Conservation (phyloP, 2,113 vertebrate genomes). For the Petrocephalus microphthalmus region DNA sequence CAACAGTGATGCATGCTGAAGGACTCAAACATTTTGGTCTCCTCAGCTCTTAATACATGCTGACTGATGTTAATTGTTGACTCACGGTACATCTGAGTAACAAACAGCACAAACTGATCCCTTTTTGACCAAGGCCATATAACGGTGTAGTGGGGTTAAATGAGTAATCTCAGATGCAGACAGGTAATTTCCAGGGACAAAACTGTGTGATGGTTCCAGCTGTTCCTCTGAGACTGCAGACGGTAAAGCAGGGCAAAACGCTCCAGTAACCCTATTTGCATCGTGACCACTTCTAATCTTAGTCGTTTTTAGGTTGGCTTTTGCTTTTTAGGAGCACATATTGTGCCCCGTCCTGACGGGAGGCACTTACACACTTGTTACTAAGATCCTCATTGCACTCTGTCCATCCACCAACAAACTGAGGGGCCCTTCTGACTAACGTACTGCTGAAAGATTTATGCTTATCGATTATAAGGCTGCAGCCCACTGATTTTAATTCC, state of each 20-base stretch:
- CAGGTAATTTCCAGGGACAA: background rate
- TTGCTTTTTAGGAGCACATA: background rate
- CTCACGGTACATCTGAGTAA: background rate
- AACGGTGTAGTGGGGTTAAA: background rate
- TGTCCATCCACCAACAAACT: background rate
- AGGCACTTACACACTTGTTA: background rate
- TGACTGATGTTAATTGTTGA: background rate
- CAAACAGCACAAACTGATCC: background rate
- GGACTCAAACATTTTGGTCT: background rate
- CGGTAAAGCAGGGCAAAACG: background rate
- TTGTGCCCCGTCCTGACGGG: background rate
- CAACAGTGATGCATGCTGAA: background rate
- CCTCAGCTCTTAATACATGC: background rate
- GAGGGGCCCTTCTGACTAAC: background rate
- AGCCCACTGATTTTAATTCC: background rate
- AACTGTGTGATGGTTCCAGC: background rate
- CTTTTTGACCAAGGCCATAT: background rate
- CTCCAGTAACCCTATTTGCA: background rate
- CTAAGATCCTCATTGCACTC: background rate
- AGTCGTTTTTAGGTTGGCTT: background rate
- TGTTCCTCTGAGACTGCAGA: background rate
- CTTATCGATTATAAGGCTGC: background rate
- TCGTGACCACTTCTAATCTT: background rate
- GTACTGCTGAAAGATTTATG: background rate
- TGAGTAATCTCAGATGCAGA: slow-evolving; percentile 18